These are phyloP conservation scores for Mythimna lalbum DNA, from an alignment of 2,888 invertebrate species.

Conservation along the genomic window DNA sequence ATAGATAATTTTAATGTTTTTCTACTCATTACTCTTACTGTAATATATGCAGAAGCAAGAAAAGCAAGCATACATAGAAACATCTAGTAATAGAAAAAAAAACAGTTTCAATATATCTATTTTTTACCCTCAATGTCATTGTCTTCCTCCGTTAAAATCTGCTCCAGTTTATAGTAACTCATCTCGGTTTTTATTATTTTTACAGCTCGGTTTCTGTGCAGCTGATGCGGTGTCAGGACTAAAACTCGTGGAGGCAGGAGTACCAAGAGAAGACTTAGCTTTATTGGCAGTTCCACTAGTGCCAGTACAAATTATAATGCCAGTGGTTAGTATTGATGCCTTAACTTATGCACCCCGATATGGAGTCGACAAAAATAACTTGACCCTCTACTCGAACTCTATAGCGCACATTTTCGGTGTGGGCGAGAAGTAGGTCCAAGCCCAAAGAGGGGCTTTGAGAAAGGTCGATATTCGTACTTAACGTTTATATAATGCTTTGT, in stretches of 20 bases:
- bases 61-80: too few species aligned
- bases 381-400: too few species aligned
- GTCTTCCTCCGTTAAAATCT: background rate
- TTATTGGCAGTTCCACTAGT: conserved; percentile 98
- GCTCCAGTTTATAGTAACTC: background rate
- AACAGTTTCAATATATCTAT: too few species aligned
- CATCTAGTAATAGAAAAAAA: too few species aligned
- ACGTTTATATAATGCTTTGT: background rate
- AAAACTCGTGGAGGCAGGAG: conserved; percentile 98
- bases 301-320: conserved; percentile 98
- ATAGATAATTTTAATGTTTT: too few species aligned
- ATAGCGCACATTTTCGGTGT: too few species aligned
- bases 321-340: conserved; percentile 92
- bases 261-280: conserved; percentile 98
- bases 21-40: too few species aligned
- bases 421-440: background rate
- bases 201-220: conserved; percentile 97
- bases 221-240: conserved; percentile 98
- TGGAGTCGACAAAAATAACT: background rate
- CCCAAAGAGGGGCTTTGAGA: too few species aligned
- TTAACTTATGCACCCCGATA: background rate
- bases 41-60: too few species aligned
- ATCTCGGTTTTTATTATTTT: conserved; percentile 60
- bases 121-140: too few species aligned
- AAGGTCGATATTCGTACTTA: background rate